phyloP scores from a whole-genome alignment of 2,113 vertebrate species.

The Hystrix cristata region DNA sequence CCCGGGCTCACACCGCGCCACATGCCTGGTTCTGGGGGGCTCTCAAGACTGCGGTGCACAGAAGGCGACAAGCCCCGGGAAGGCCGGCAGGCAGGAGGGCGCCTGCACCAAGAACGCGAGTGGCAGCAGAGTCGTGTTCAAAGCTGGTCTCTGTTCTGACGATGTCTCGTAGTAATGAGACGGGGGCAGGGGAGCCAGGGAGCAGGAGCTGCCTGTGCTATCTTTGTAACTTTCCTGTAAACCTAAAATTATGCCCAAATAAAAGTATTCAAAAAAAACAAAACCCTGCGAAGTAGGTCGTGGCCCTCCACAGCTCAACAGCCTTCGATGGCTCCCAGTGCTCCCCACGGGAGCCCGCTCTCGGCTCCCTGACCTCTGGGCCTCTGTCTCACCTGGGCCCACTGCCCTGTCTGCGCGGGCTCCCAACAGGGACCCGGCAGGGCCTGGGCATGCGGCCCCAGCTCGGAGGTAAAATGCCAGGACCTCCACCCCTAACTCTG shows the following conservation, averaged over 20 bases:
- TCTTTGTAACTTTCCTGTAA: not conserved
- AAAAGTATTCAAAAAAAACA: not conserved
- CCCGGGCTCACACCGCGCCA: too few relatives aligned
- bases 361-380: not conserved
- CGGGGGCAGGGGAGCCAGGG: not conserved
- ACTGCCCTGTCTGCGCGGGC: not conserved
- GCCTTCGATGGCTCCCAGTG: not conserved
- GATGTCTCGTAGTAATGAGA: not conserved
- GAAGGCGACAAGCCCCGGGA: not conserved
- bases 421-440: not conserved
- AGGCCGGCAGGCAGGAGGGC: not conserved
- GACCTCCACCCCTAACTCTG: not conserved
- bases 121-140: not conserved
- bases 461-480: not conserved
- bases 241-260: conserved; percentile 43
- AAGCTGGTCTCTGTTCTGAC: not conserved
- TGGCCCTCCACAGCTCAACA: not conserved
- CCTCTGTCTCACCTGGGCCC: not conserved
- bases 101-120: not conserved
- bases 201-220: not conserved
- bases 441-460: not conserved
- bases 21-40: not conserved
- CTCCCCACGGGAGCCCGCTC: not conserved
- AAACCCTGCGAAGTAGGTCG: not conserved
- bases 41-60: not conserved